These are phyloP conservation scores for Oncorhynchus keta DNA, from an alignment of 2,113 vertebrate species.

Conservation along the genomic window DNA sequence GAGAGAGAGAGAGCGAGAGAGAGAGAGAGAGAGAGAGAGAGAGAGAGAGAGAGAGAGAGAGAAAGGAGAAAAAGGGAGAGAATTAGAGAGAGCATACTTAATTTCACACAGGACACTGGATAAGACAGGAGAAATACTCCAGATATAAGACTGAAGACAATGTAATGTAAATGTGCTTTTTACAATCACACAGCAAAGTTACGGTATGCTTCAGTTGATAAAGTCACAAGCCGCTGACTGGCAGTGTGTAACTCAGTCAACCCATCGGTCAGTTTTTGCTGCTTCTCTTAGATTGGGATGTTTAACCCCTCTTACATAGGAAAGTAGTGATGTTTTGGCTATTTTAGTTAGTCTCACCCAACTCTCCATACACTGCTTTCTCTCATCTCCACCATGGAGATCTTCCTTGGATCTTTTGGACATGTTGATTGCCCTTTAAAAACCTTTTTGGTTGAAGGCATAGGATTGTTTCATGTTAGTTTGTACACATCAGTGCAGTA, in stretches of 20 bases:
- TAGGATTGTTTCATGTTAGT: background rate
- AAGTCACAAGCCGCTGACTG: background rate
- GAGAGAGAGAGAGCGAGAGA: too few relatives aligned
- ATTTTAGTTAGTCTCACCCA: too few relatives aligned
- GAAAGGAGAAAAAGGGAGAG: too few relatives aligned
- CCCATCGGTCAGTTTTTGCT: background rate
- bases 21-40: too few relatives aligned
- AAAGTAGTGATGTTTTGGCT: background rate
- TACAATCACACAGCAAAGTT: too few relatives aligned
- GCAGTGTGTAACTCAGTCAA: background rate
- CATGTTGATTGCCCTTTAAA: background rate
- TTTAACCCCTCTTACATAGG: background rate
- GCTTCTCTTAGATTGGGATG: background rate
- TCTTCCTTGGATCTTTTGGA: background rate
- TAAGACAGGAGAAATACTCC: too few relatives aligned
- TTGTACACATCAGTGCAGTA: background rate
- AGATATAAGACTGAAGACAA: background rate
- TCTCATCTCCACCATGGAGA: background rate
- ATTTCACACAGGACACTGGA: too few relatives aligned
- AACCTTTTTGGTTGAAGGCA: background rate
- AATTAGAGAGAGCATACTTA: too few relatives aligned
- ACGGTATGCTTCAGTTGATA: too few relatives aligned
- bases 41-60: too few relatives aligned
- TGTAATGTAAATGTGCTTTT: background rate
- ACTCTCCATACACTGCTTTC: too few relatives aligned